These are phyloP conservation scores for Macrobrachium nipponense DNA, from an alignment of 1,140 invertebrate genomes.

Conservation along the genomic window DNA sequence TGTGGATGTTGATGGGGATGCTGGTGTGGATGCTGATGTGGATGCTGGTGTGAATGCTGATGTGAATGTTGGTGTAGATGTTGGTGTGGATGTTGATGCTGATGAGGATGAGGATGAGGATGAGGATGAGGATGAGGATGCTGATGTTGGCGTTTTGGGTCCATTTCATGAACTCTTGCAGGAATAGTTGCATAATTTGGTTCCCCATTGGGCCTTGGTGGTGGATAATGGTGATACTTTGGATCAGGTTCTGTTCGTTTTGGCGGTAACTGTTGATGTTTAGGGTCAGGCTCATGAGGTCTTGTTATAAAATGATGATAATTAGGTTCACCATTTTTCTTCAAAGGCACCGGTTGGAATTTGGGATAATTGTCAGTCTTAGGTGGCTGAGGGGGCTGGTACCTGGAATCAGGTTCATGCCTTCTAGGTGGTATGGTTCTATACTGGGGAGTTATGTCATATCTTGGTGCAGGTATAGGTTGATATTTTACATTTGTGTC, in stretches of 20 bases:
- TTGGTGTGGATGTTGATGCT: not conserved
- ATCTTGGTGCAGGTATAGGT: slow-evolving; percentile 1
- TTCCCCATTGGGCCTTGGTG: slow-evolving; percentile 30
- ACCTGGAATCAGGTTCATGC: slow-evolving; percentile 37
- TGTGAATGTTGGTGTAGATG: slow-evolving; percentile 7
- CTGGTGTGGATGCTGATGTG: slow-evolving; percentile 20
- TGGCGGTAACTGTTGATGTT: slow-evolving; percentile 31
- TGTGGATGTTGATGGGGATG: not conserved
- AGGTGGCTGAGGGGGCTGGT: slow-evolving; percentile 22
- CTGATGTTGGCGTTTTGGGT: slow-evolving; percentile 28
- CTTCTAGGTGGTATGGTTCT: slow-evolving; percentile 43
- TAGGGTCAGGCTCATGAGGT: slow-evolving; percentile 32
- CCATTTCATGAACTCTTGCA: slow-evolving; percentile 21
- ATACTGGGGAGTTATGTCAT: slow-evolving; percentile 39
- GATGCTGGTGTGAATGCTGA: not conserved
- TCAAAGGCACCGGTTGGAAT: not conserved
- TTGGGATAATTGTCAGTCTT: not conserved
- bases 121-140: slow-evolving; percentile 12
- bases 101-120: slow-evolving; percentile 5
- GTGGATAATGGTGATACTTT: slow-evolving; percentile 22
- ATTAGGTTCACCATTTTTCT: slow-evolving; percentile 16
- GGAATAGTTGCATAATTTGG: slow-evolving; percentile 3
- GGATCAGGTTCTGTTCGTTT: slow-evolving; percentile 42
- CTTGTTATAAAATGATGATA: slow-evolving; percentile 28
- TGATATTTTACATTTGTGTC: not conserved